Evolutionary conservation across 2,113 vertebrate genomes (phyloP).

Genomic region (Danio rerio): DNA sequence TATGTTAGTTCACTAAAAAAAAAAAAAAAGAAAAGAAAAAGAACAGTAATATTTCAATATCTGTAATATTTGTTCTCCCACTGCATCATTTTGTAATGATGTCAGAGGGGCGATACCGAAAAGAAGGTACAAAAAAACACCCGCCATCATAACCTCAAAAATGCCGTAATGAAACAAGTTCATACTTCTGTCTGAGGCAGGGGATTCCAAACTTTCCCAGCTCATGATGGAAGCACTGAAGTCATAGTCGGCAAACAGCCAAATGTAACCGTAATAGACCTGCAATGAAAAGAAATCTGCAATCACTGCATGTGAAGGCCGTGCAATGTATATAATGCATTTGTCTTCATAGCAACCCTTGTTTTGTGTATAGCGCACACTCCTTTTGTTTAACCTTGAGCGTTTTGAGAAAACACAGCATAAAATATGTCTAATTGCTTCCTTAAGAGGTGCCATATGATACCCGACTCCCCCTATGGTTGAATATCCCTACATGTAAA

Average conservation of each 20-base stretch:
- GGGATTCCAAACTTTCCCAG: neutral
- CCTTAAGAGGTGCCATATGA: slow-evolving; percentile 9
- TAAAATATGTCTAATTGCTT: slow-evolving; percentile 28
- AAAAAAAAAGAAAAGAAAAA: too few species aligned
- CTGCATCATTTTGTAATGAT: slow-evolving; percentile 10
- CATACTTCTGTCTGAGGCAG: slow-evolving; percentile 17
- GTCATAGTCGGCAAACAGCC: slow-evolving; percentile 11
- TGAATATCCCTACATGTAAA: slow-evolving; percentile 18
- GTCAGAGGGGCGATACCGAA: slow-evolving; percentile 20
- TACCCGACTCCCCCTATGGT: neutral
- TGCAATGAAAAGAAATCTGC: neutral
- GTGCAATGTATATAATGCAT: neutral
- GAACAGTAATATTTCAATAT: too few species aligned
- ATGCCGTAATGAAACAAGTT: neutral
- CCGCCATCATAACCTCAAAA: slow-evolving; percentile 6
- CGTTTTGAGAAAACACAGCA: slow-evolving; percentile 24
- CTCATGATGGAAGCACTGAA: slow-evolving; percentile 28
- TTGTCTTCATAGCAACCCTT: slow-evolving; percentile 3
- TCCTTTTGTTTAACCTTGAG: slow-evolving; percentile 26
- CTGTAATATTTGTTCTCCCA: too few species aligned
- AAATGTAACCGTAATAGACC: slow-evolving; percentile 1
- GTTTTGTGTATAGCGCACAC: slow-evolving; percentile 1
- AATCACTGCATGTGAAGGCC: neutral
- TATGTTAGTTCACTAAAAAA: too few species aligned
- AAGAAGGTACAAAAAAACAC: slow-evolving; percentile 18